Base-by-base conservation (phyloP, 2,797 vertebrate genomes). In the Gymnodraco acuticeps region DNA sequence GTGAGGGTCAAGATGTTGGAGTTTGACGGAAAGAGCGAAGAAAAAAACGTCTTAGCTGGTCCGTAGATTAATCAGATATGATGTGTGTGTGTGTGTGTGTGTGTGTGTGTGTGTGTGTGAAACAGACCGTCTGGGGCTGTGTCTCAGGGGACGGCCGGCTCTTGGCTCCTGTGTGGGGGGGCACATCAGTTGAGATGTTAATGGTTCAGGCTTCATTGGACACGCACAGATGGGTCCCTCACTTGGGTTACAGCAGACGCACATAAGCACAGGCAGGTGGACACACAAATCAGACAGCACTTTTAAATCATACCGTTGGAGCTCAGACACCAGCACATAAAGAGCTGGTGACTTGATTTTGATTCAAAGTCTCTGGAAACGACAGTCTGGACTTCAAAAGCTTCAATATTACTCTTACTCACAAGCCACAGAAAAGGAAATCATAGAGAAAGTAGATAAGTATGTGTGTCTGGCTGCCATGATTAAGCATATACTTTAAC, bases 181-280 rank as follows among this genome's bases (percentile, higher is more conserved):
- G 70, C 65, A 84, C 75, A 87, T 90, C 85, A 91, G 81, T 76
- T 80, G 77, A 92, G 78, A 87, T 89, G 74, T 86, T 67, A 87
- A 88, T 87, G 84, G 75, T 78, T 89, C 80, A 84, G 74, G 86
- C 90, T 81, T 88, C 81, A 86, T 74, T 83, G 71, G 78, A 83
- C 83, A 79, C 70, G 80, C 83, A 86, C 89, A 90, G 85, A 91
- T 89, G 91, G 87, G 83, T 82, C 88, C 75, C 23, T 64, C 48
- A 55, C 64, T 81, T 69, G 27, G 47, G 27, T 59, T 51, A 61
- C 74, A 78, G 66, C 23, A 68, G 51, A 67, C 53, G 63, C 68
- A 78, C 16, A 60, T 17, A 27, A 46, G 71, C 33, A 66, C 54
- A 67, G 67, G 71, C 33, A 83, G 70, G 76, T 77, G 78, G 64